Base-by-base conservation (phyloP, 2,888 invertebrate species). In the Conops quadrifasciatus region DNA sequence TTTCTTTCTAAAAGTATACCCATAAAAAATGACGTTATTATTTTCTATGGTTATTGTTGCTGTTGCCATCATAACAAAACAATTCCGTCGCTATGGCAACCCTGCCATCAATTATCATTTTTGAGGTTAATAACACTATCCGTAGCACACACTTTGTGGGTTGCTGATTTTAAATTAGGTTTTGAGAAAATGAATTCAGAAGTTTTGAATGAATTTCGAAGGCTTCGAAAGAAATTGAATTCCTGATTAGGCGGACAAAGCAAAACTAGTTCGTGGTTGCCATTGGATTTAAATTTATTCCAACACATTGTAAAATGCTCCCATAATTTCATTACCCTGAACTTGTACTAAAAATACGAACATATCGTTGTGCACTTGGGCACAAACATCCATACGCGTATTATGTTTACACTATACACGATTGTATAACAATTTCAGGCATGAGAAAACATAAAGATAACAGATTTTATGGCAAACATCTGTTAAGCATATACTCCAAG, bases 91-190 rank as follows among this genome's bases (percentile, higher is more conserved):
- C 51, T 66, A 36, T 66, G 66, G 66, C 66, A 66, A 66, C 36
- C 36, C 66, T 15, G 36, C 43, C 13, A 28, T 58, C 26, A 58
- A 15, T 53, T 19, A 2, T 9, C 21, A 21, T 30, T n/a, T 16
- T 63, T 47, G 63, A 47, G 63, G 63, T 63, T 63, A 63, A 63
- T 63, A 63, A 63, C 63, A 47, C 26, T 47, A 7, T 43, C 4
- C 21, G 45, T 47, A 24, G 15, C 24, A 4, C 1, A 26, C n/a
- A n/a, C n/a, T n/a, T n/a, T n/a, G n/a, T n/a, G n/a, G n/a, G n/a
- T n/a, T n/a, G n/a, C 13, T 11, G 24, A 26, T 58, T 58, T 58
- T 26, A 15, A 26, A 58, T 21, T 58, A 9, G 24, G 16, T 13
- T 15, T 13, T 16, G 16, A 58, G 58, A 58, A 28, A 16, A 24